Percentiles rank a stretch among this genome's conserved stretches.
Conservation (phyloP, 2,113 vertebrate genomes). For the Apus apus region DNA sequence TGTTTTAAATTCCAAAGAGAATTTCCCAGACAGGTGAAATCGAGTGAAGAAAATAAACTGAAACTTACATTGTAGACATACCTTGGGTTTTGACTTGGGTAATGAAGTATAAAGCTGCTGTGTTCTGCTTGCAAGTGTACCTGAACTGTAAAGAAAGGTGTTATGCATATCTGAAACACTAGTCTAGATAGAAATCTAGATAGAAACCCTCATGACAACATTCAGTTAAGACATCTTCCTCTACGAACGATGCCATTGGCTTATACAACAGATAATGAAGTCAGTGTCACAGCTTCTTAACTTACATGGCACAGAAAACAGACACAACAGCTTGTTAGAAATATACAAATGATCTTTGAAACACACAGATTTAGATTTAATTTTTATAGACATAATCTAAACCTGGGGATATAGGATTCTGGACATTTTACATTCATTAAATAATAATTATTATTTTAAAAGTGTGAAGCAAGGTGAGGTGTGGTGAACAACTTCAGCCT, state of each 20-base stretch:
- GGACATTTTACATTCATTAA: not conserved
- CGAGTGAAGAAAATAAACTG: conserved; percentile 56
- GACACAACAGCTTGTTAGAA: not conserved
- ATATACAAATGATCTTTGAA: not conserved
- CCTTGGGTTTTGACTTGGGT: not conserved
- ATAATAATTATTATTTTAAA: not conserved
- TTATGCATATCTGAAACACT: not conserved
- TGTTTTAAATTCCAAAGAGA: conserved; percentile 28
- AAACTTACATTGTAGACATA: conserved; percentile 11
- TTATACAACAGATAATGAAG: not conserved
- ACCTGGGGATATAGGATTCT: not conserved
- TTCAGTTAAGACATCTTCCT: not conserved
- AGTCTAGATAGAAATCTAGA: not conserved
- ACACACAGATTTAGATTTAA: not conserved
- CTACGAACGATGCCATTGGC: not conserved
- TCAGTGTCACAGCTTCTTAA: not conserved
- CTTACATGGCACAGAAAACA: not conserved
- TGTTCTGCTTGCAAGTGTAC: not conserved
- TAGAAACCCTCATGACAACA: not conserved
- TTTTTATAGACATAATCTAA: not conserved
- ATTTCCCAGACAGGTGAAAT: conserved; percentile 43
- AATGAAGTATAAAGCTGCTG: conserved; percentile 22
- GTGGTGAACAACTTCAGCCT: not conserved
- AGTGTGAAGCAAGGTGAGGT: not conserved
- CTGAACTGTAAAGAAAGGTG: not conserved